Evolutionary conservation across 2,113 vertebrate genomes (phyloP).

Genomic region (Heliornis fulica): DNA sequence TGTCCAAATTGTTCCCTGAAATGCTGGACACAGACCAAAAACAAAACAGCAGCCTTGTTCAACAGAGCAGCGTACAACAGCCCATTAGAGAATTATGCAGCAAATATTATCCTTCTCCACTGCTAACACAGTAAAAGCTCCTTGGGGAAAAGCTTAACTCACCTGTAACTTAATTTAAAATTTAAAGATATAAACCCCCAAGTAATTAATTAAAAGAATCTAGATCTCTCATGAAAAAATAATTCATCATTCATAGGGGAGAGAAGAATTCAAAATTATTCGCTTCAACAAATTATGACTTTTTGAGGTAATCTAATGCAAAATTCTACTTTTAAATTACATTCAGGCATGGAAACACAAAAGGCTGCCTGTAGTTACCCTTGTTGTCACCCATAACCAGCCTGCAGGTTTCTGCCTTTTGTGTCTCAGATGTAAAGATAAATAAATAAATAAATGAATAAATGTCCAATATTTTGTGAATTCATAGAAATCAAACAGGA

Average conservation of each 20-base stretch:
- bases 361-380: not conserved
- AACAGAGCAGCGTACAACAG: not conserved
- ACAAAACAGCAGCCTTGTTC: not conserved
- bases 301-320: not conserved
- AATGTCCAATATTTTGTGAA: not conserved
- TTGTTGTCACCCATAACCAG: not conserved
- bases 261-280: not conserved
- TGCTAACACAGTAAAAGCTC: conserved; percentile 23
- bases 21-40: conserved; percentile 9
- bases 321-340: conserved; percentile 5
- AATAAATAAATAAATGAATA: not conserved
- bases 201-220: conserved; percentile 55
- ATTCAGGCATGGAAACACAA: not conserved
- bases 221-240: conserved; percentile 17
- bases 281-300: not conserved
- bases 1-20: not conserved
- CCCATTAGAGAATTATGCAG: conserved; percentile 11
- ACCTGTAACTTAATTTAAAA: conserved; percentile 63
- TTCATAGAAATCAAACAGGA: not conserved
- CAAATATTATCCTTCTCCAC: conserved; percentile 7
- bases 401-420: not conserved
- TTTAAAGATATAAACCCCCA: conserved; percentile 26
- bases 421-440: not conserved
- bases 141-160: conserved; percentile 45
- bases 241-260: conserved; percentile 7